Evolutionary conservation across 2,113 vertebrate genomes (phyloP), one percentile per base, ranked within the genome.

Genomic region (Bettongia penicillata): DNA sequence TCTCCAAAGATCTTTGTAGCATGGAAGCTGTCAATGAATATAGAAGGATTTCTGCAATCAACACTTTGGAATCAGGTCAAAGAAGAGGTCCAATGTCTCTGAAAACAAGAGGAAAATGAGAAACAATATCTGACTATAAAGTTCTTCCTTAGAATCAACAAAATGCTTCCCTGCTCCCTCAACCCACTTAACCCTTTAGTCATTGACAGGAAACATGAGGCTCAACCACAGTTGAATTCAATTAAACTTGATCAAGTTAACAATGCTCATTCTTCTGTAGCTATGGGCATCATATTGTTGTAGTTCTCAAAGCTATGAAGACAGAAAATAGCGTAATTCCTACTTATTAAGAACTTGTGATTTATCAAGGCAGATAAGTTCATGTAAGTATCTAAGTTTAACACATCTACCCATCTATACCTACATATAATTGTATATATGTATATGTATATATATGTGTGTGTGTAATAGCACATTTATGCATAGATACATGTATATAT

Each of bases 1-100:
- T 96, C 68, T 96, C 51, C 77, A 91, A 26, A 0, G 10, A 91
- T 47, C 94, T 96, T 89, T 92, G 89, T 8, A 94, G 91, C 93
- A 89, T 16, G 4, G 92, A 97, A 95, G 90, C 61, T 77, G 5
- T 10, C 61, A 14, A 43, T 91, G 53, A 91, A 4, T 53, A 24
- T 0, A 93, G 31, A 28, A 95, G 93, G 26, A 94, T 53, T 93
- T n/a, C 92, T 3, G 51, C 6, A 95, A 57, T 51, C 52, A n/a
- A 52, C 51, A 89, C 10, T 84, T 84, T 8, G 19, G 43, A 84
- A 84, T 84, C 16, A 43, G 50, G 23, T 51, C 52, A 31, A 51
- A 48, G n/a, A 3, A 93, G 50, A 50, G 89, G 50, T 1, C 28
- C 2, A 84, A 14, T 1, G 1, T 90, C 92, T 48, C 91, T 94